Evolutionary conservation across 2,888 invertebrate genomes (phyloP), one percentile per base, ranked within the genome.

Genomic region (Lycocerus yunnanus): DNA sequence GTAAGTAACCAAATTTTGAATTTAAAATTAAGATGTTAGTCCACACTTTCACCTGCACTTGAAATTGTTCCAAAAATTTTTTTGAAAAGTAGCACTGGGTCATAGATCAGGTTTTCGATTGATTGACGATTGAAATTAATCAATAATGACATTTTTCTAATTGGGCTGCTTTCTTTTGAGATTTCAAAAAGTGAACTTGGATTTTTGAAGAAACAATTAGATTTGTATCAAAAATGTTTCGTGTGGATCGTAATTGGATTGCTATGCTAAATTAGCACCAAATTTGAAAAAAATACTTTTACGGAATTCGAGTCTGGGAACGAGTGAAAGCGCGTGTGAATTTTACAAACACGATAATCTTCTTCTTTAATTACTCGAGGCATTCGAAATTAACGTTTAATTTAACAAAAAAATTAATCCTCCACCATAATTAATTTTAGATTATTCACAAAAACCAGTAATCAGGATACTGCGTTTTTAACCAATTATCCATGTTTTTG

Each of bases 301-400:
- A 63, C 24, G 24, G 18, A 60, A 16, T 72, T 43, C 20, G 68
- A 72, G 21, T 67, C 58, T 73, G 73, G 66, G 73, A 73, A 69
- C 15, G 63, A 73, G 73, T 73, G 73, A 73, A 73, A 73, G 73
- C 73, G 69, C 59, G 15, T 69, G 73, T 27, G 73, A 73, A 73
- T 59, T 59, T 68, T 20, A 59, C 11, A 15, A 18, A 67, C 66
- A 16, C n/a, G 20, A 63, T 43, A 43, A 43, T 43, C 43, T 43
- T 43, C 27, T 43, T 43, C 43, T 43, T 43, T 43, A 43, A 43
- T 43, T 43, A 43, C 43, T 43, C n/a, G 6, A 43, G 43, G 43
- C 43, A 43, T 43, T 43, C 43, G n/a, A 43, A 43, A 43, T 43
- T 43, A 43, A n/a, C 43, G n/a, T 43, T 43, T 43, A 43, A 43